Conservation (phyloP, 2,113 vertebrate species). For the Parotia lawesii region DNA sequence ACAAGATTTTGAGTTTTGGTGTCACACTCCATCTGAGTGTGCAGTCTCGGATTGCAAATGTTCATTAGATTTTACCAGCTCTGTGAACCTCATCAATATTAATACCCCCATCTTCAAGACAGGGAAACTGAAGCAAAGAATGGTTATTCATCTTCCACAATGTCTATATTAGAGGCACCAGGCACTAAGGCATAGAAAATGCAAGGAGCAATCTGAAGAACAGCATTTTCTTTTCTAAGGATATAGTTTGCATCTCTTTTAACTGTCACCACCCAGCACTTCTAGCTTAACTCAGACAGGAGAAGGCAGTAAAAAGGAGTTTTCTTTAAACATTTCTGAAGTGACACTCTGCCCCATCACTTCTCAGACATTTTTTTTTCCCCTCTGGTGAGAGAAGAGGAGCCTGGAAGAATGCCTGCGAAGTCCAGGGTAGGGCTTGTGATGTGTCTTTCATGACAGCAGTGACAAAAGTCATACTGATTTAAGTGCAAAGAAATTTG, state of each 20-base stretch:
- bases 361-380: background rate
- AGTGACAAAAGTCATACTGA: background rate
- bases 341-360: background rate
- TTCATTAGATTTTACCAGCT: conserved; percentile 43
- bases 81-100: conserved; percentile 50
- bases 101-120: background rate
- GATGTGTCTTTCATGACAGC: background rate
- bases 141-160: background rate
- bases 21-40: conserved; percentile 1
- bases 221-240: background rate
- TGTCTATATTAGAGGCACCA: background rate
- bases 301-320: background rate
- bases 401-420: background rate
- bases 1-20: conserved; percentile 34
- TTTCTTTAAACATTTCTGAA: background rate
- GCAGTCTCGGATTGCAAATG: background rate
- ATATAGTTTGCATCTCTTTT: background rate
- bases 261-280: background rate
- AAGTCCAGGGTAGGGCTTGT: background rate
- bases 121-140: background rate
- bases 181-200: background rate
- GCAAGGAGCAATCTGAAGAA: conserved; percentile 1
- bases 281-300: background rate
- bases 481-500: background rate
- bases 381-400: background rate